Conservation (phyloP, 1,140 invertebrate species). For the Trissolcus basalis region DNA sequence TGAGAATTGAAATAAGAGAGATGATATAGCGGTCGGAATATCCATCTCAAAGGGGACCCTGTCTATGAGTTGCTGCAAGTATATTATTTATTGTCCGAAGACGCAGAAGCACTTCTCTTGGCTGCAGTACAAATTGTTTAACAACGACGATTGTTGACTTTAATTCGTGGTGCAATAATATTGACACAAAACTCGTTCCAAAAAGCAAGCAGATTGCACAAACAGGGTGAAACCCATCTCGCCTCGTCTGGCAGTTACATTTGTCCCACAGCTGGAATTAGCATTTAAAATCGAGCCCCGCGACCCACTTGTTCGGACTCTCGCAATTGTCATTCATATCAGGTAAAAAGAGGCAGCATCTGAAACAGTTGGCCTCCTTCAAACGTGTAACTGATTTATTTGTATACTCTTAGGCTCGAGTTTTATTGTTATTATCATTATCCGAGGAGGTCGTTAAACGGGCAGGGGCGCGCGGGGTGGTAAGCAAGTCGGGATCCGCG, state of each 20-base stretch:
- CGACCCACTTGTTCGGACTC: conserved; percentile 16
- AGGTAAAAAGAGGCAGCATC: not conserved
- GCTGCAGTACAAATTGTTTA: too few relatives aligned
- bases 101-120: too few relatives aligned
- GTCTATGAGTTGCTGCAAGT: too few relatives aligned
- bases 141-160: too few relatives aligned
- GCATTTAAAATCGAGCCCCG: conserved; percentile 8
- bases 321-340: not conserved
- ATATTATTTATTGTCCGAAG: too few relatives aligned
- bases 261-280: conserved; percentile 7
- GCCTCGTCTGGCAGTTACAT: too few relatives aligned
- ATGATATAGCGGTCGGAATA: too few relatives aligned
- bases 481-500: conserved; percentile 31
- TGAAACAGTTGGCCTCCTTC: conserved; percentile 20
- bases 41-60: too few relatives aligned
- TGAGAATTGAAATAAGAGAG: too few relatives aligned
- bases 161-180: too few relatives aligned
- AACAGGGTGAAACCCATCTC: not conserved
- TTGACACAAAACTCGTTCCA: too few relatives aligned
- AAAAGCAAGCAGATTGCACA: conserved; percentile 9
- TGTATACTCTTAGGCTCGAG: conserved; percentile 27
- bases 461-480: not conserved
- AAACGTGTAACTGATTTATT: conserved; percentile 43
- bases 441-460: conserved; percentile 25
- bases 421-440: conserved; percentile 48